Evolutionary conservation across 2,113 vertebrate species (phyloP).

Genomic region (Coryphaenoides rupestris): DNA sequence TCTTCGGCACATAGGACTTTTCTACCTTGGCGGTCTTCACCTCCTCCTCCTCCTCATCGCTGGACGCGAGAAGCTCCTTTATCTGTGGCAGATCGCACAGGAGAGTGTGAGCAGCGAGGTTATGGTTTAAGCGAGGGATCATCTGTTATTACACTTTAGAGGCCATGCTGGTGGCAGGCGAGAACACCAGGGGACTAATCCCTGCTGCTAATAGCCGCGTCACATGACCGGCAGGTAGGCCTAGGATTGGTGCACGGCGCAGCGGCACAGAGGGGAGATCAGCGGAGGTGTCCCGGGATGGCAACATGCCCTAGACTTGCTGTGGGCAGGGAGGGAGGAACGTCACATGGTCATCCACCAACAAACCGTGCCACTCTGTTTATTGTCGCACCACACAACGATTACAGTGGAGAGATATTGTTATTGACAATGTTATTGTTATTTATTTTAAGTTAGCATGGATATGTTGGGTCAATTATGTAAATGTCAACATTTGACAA

Average conservation of each 20-base stretch:
- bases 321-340: constrained; percentile 19
- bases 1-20: constrained; percentile 95
- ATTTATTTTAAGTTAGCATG: no score
- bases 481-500: no score
- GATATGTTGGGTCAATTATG: no score
- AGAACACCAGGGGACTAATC: constrained; percentile 59
- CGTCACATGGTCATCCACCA: constrained; percentile 46
- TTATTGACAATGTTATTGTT: no score
- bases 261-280: constrained; percentile 48
- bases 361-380: constrained; percentile 33
- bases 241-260: constrained; percentile 58
- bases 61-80: constrained; percentile 92
- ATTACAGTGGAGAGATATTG: neutral
- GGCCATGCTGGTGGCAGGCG: constrained; percentile 68
- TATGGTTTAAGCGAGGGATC: constrained; percentile 70
- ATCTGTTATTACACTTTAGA: constrained; percentile 61
- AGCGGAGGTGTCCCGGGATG: constrained; percentile 38
- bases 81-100: constrained; percentile 66
- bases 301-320: constrained; percentile 18
- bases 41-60: constrained; percentile 88
- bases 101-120: constrained; percentile 48
- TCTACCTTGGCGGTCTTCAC: constrained; percentile 79
- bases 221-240: constrained; percentile 49
- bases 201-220: constrained; percentile 55
- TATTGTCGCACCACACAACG: constrained; percentile 20